Base-by-base conservation (phyloP, 2,888 invertebrate species). In the Nipponacmea schrenckii region DNA sequence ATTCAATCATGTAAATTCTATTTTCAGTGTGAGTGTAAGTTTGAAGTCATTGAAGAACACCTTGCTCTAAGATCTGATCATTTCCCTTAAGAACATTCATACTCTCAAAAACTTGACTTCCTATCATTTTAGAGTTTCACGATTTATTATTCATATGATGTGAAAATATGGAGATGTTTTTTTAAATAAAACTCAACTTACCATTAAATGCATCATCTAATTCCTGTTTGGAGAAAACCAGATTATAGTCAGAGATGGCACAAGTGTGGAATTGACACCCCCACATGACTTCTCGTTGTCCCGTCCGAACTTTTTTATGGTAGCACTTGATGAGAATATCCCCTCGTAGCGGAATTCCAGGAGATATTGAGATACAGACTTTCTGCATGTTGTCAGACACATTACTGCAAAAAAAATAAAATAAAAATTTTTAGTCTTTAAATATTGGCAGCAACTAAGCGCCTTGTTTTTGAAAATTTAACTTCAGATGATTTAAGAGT, bases 241-340 rank as follows among this genome's bases (percentile, higher is more conserved):
- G 92, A 75, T 94, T 94, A 90, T 94, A 93, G 88, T 95, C 94
- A 65, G 94, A 83, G 78, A 96, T 94, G 69, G 96, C 96, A 90
- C 96, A 96, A 5, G 97, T 96, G 91, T 97, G 96, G 91, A 97
- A 96, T 92, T 97, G 95, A 88, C 94, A 93, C 67, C 94, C 93
- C 91, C 95, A 95, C 81, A 95, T 92, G n/a, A 94, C 92, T 82
- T 93, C 93, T 62, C 92, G 90, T 68, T 81, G 81, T 24, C 82
- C 83, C 1, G 85, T 78, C 24, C 83, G 80, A 26, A 79, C 77
- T 75, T 81, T 90, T 84, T 94, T 92, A 83, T 95, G 93, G 91
- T 96, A 96, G 88, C 96, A 96, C 89, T 96, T 96, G 84, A 97
- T 93, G 75, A 96, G 91, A 80, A 97, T 94, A 90, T 97, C 97